Base-by-base conservation (phyloP, 2,113 vertebrate genomes). In the Pipra filicauda region DNA sequence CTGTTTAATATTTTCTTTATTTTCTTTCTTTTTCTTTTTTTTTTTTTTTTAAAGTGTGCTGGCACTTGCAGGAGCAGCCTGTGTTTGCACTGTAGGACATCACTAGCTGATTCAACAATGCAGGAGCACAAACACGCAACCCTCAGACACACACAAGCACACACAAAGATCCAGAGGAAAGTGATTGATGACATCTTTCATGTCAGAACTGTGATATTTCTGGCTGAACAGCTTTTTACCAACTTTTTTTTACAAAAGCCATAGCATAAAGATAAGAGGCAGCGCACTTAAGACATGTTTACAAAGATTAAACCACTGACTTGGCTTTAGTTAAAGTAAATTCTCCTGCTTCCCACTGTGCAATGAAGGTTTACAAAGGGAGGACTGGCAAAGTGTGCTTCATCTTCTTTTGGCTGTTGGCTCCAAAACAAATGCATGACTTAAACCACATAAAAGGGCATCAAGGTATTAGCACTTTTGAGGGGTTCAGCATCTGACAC, bases 261-360 rank as follows among this genome's bases (percentile, higher is more conserved):
- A 67, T 61, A 6, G 55, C 92, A 91, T 80, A 85, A 91, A 97
- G 97, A 97, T 97, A 98, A 97, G 93, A 97, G 90, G 85, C 85
- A 88, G 93, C 94, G 93, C 79, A 96, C 92, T 97, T 95, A 94
- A 96, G 83, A 97, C 41, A 62, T 95, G 44, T 96, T 97, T 97
- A 95, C 95, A 93, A 95, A 96, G 95, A 97, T 95, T 91, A 96
- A 98, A 92, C 92, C 95, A 92, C 94, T 87, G 88, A 95, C 87
- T 97, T 97, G 97, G 97, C 92, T 95, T 71, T 75, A 95, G 89
- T 88, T 97, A 85, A 97, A 98, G 89, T 95, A 81, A 95, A 97
- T 96, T 94, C 88, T 88, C 80, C 62, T 94, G 49, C 58, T 97
- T 94, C 95, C 92, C 89, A 89, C 92, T 97, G 95, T 92, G 93